Evolutionary conservation across 2,888 invertebrate species (phyloP).

Genomic region (Sinopyrophorus schimmeli): DNA sequence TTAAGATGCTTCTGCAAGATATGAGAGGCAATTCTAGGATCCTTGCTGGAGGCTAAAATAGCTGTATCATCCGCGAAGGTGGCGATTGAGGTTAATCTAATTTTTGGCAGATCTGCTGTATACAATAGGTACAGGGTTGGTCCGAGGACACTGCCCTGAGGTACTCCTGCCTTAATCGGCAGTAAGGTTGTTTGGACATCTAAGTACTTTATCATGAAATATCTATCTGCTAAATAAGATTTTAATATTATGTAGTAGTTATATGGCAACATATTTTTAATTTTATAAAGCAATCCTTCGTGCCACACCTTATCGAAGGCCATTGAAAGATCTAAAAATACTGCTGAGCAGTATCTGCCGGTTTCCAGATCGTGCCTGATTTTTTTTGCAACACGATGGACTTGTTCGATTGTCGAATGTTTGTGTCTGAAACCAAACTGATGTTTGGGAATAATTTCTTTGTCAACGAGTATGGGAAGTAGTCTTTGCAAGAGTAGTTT

Average conservation of each 20-base stretch:
- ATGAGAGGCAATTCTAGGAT: constrained; percentile 27
- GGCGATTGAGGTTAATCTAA: constrained; percentile 11
- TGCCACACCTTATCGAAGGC: constrained; percentile 11
- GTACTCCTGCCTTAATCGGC: constrained; percentile 8
- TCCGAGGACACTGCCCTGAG: constrained; percentile 29
- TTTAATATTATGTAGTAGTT: constrained; percentile 7
- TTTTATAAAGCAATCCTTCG: constrained; percentile 11
- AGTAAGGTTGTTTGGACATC: background rate
- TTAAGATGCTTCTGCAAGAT: constrained; percentile 23
- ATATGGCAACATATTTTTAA: constrained; percentile 6
- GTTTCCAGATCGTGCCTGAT: constrained; percentile 5
- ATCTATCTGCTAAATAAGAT: constrained; percentile 3
- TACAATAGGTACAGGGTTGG: constrained; percentile 31
- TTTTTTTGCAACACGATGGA: constrained; percentile 8
- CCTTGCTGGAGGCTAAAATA: constrained; percentile 19
- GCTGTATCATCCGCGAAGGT: constrained; percentile 35
- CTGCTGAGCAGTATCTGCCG: constrained; percentile 10
- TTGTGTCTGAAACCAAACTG: constrained; percentile 12
- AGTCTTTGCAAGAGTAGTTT: constrained; percentile 11
- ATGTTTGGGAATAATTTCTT: constrained; percentile 10
- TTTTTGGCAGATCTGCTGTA: constrained; percentile 31
- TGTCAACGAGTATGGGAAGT: constrained; percentile 5
- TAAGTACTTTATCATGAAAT: constrained; percentile 4
- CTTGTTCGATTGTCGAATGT: constrained; percentile 6
- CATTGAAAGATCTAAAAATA: constrained; percentile 6